phyloP scores from a whole-genome alignment of 2,797 vertebrate genomes.

The Columba guinea region DNA sequence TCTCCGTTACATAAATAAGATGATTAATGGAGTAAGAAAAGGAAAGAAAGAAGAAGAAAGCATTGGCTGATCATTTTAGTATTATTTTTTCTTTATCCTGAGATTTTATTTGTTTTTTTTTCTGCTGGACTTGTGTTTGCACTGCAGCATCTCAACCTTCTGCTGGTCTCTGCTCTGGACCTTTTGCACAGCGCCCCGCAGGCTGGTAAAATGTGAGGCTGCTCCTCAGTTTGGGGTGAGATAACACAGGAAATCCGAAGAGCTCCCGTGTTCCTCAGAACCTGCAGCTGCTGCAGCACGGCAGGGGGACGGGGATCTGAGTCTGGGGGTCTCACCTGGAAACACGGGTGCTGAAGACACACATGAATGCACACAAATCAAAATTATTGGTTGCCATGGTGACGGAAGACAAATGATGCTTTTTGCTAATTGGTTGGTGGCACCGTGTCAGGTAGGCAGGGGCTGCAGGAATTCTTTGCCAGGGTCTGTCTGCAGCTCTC shows the following conservation, averaged over 20 bases:
- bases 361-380: not conserved
- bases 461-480: not conserved
- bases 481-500: not conserved
- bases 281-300: not conserved
- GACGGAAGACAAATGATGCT: slow-evolving; percentile 29
- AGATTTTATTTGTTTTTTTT: not conserved
- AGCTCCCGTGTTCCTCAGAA: not conserved
- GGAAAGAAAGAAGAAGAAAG: not conserved
- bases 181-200: not conserved
- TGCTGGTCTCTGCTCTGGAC: not conserved
- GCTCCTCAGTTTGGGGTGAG: not conserved
- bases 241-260: not conserved
- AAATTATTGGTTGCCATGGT: slow-evolving; percentile 46
- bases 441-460: not conserved
- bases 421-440: slow-evolving; percentile 8
- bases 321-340: not conserved
- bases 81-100: not conserved
- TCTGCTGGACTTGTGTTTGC: not conserved
- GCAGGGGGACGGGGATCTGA: not conserved
- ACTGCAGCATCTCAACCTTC: not conserved
- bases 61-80: not conserved
- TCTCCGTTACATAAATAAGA: slow-evolving; percentile 56
- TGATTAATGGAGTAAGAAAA: slow-evolving; percentile 62
- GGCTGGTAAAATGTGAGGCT: not conserved
- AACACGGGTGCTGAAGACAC: not conserved